phyloP scores from a whole-genome alignment of 2,888 invertebrate species.

The Andrena minutula region DNA sequence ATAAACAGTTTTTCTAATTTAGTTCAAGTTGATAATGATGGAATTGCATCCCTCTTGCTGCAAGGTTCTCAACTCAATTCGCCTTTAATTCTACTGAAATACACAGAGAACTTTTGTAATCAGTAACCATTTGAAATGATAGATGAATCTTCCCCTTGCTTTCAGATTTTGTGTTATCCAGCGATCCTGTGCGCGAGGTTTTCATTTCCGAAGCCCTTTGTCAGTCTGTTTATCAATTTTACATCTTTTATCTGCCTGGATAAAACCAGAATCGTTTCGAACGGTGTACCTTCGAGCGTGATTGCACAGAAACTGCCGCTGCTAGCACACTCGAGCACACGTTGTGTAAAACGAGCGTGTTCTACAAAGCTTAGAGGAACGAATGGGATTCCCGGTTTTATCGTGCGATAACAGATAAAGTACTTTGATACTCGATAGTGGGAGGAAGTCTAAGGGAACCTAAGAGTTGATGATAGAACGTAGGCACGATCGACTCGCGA shows the following conservation, averaged over 20 bases:
- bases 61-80: no score
- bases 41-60: no score
- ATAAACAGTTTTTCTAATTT: no score
- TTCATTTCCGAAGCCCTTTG: no score
- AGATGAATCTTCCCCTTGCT: no score
- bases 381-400: background rate
- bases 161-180: no score
- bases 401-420: slow-evolving; percentile 34
- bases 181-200: no score
- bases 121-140: no score
- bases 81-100: no score
- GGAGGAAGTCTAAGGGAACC: background rate
- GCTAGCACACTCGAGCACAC: background rate
- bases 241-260: background rate
- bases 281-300: background rate
- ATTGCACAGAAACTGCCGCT: background rate
- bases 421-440: slow-evolving; percentile 22
- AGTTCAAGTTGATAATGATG: no score
- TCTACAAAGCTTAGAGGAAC: background rate
- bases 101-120: no score
- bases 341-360: background rate
- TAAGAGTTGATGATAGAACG: background rate
- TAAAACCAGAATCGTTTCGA: background rate
- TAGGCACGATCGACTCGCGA: slow-evolving; percentile 23
- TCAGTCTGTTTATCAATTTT: no score